Evolutionary conservation across 53 echinoderm and acorn worm species (phyloP).

Genomic region (Hippasteria phrygiana): DNA sequence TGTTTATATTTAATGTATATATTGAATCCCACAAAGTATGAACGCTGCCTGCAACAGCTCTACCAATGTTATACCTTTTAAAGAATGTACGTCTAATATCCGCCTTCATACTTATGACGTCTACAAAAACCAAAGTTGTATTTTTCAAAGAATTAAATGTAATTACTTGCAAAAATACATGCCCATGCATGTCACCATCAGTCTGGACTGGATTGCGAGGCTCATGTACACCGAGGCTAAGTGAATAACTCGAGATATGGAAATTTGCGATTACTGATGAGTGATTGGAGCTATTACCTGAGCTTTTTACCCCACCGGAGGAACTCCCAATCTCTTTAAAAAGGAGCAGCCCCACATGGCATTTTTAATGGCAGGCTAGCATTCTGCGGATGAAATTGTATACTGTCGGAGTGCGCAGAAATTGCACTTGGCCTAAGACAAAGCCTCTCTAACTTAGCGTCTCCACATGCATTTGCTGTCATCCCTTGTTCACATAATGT

Average conservation of each 20-base stretch:
- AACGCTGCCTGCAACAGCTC: no score
- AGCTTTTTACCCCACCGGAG: background rate
- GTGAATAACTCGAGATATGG: constrained; percentile 17
- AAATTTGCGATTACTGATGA: constrained; percentile 17
- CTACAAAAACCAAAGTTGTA: no score
- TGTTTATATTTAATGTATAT: no score
- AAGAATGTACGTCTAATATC: no score
- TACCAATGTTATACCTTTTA: no score
- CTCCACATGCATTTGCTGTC: background rate
- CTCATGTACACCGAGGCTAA: background rate
- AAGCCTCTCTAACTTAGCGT: background rate
- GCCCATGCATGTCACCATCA: background rate
- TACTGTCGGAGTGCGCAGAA: background rate
- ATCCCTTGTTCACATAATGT: background rate
- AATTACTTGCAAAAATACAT: background rate
- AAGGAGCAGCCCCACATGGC: background rate
- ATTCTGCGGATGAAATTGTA: background rate
- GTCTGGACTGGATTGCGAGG: background rate
- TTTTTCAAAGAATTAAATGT: background rate
- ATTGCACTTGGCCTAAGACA: background rate
- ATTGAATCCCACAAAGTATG: no score
- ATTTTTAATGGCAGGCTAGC: background rate
- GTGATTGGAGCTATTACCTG: background rate
- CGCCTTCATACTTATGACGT: no score
- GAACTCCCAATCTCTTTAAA: background rate